A percentile compares a stretch with the other conserved stretches of the same genome.
phyloP scores from a whole-genome alignment of 2,113 vertebrate genomes.

The Myanophis thanlyinensis region DNA sequence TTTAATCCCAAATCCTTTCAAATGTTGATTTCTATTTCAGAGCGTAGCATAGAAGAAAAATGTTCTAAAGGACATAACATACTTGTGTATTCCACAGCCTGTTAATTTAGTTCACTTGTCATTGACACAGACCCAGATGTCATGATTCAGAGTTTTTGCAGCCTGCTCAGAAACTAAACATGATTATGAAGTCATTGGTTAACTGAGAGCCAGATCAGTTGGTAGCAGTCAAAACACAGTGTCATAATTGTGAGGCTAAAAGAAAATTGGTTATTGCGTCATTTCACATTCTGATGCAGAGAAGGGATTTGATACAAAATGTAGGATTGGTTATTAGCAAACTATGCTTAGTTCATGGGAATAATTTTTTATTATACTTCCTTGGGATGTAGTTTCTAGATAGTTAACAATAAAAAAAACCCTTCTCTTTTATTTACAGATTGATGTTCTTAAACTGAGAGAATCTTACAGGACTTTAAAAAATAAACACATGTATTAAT shows the following conservation, averaged over 20 bases:
- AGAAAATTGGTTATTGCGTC: not conserved
- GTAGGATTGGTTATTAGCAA: not conserved
- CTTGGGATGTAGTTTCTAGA: not conserved
- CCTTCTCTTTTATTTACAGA: not conserved
- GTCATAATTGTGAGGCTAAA: too few relatives aligned
- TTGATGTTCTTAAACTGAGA: not conserved
- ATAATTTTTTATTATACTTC: too few relatives aligned
- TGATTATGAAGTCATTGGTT: not conserved
- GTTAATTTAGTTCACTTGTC: not conserved
- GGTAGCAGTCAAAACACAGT: too few relatives aligned
- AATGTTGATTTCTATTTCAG: not conserved
- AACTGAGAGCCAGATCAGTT: not conserved
- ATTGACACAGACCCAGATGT: not conserved
- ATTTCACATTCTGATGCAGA: not conserved
- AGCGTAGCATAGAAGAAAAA: not conserved
- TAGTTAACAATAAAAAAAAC: not conserved
- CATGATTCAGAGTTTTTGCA: not conserved
- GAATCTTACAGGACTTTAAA: not conserved
- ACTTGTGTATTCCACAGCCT: not conserved
- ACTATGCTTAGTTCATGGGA: not conserved
- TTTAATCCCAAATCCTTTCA: not conserved
- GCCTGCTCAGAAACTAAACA: not conserved
- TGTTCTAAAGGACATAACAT: not conserved
- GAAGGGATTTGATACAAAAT: too few relatives aligned
- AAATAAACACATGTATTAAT: not conserved